phyloP scores from a whole-genome alignment of 2,113 vertebrate genomes.

The Thryonomys swinderianus region DNA sequence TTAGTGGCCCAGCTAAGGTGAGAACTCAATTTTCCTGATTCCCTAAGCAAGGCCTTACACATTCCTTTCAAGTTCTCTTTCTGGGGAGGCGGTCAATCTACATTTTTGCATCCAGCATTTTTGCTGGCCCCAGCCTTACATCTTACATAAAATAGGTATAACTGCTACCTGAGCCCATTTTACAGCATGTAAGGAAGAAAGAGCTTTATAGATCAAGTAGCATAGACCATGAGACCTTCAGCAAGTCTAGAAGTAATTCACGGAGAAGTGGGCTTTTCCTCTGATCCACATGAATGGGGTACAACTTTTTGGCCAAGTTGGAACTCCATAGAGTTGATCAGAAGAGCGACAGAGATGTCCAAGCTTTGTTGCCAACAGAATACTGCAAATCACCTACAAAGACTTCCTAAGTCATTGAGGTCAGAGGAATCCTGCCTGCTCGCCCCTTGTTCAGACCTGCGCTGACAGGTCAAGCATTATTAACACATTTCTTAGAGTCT shows the following conservation, averaged over 20 bases:
- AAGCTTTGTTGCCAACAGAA: not conserved
- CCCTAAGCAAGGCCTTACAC: not conserved
- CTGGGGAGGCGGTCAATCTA: not conserved
- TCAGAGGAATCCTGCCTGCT: not conserved
- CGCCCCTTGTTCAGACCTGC: not conserved
- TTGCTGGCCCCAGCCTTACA: not conserved
- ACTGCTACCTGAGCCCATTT: not conserved
- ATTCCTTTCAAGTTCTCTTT: not conserved
- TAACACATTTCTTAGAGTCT: not conserved
- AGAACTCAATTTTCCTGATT: not conserved
- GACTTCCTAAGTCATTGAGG: not conserved
- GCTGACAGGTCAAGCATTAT: not conserved
- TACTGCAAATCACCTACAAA: not conserved
- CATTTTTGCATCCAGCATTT: not conserved
- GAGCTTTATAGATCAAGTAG: not conserved
- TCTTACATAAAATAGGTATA: not conserved
- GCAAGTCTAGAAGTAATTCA: not conserved
- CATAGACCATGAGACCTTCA: not conserved
- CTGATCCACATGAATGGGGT: not conserved
- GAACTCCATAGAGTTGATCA: not conserved
- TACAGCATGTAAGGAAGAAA: not conserved
- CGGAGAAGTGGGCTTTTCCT: not conserved
- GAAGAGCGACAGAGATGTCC: not conserved
- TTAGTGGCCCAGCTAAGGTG: not conserved
- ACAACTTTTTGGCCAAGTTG: not conserved